phyloP scores from a whole-genome alignment of 92 coral and sea anemone species.

The Montipora capitata region DNA sequence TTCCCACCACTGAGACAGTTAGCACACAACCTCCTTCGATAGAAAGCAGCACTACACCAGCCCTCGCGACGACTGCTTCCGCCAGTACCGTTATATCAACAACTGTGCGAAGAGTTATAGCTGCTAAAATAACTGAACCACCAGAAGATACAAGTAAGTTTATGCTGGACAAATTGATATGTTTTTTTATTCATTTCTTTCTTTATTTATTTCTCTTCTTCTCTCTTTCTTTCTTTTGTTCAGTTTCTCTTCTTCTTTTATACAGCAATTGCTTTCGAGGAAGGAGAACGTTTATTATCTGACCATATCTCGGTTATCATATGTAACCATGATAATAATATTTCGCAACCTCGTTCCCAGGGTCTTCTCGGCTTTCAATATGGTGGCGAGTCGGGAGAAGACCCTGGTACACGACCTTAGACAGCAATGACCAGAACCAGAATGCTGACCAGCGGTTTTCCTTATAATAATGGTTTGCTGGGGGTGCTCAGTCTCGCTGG shows the following conservation, averaged over 20 bases:
- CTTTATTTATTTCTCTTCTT: not conserved
- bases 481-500: too few relatives aligned
- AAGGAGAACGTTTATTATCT: too few relatives aligned
- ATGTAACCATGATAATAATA: too few relatives aligned
- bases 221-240: not conserved
- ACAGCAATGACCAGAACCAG: too few relatives aligned
- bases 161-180: not conserved
- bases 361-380: too few relatives aligned
- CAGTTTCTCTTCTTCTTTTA: not conserved
- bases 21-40: not conserved
- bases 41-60: not conserved
- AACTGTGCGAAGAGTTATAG: slow-evolving; percentile 30
- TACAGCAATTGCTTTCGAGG: not conserved
- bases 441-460: too few relatives aligned
- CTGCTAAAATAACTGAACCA: slow-evolving; percentile 52
- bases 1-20: not conserved
- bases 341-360: too few relatives aligned
- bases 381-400: too few relatives aligned
- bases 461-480: too few relatives aligned
- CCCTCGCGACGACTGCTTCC: not conserved
- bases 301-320: too few relatives aligned
- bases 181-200: not conserved
- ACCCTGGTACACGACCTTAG: too few relatives aligned
- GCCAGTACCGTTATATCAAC: slow-evolving; percentile 32
- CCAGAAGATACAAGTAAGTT: slow-evolving; percentile 75